phyloP scores from a whole-genome alignment of 2,113 vertebrate genomes.

The Prochilodus magdalenae region DNA sequence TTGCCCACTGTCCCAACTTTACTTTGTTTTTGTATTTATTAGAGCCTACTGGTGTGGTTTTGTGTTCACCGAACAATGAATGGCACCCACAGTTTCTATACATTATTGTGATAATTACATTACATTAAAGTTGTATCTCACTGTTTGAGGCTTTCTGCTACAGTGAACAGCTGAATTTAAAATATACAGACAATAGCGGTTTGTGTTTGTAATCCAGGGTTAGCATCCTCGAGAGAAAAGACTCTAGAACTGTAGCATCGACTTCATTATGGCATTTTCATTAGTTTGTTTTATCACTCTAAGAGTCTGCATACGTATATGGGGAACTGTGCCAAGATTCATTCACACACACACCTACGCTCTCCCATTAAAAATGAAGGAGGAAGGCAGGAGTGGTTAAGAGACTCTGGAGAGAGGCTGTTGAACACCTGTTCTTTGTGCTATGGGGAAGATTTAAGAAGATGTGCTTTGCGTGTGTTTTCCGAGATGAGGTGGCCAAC shows the following conservation, averaged over 20 bases:
- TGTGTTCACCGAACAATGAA: neutral
- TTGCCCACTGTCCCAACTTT: no score
- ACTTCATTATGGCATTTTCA: constrained; percentile 76
- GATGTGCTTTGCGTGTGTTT: constrained; percentile 29
- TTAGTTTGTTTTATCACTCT: constrained; percentile 85
- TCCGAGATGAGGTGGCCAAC: neutral
- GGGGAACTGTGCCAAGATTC: constrained; percentile 64
- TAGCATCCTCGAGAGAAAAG: constrained; percentile 26
- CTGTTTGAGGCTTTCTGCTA: neutral
- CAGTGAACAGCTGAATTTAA: constrained; percentile 6
- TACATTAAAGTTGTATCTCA: neutral
- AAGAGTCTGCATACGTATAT: constrained; percentile 83
- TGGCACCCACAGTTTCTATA: neutral
- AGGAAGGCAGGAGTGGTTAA: constrained; percentile 56
- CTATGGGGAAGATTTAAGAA: constrained; percentile 42
- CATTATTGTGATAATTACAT: neutral
- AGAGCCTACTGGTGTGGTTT: neutral
- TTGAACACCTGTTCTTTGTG: constrained; percentile 37
- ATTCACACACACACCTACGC: constrained; percentile 16
- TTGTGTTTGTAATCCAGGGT: constrained; percentile 1
- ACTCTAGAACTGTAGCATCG: constrained; percentile 2
- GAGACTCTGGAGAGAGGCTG: constrained; percentile 39
- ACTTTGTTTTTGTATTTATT: neutral
- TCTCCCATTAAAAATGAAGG: constrained; percentile 75
- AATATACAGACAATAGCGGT: constrained; percentile 10